Conservation (phyloP, 92 coral and sea anemone species). For the Parazoanthus darwini region DNA sequence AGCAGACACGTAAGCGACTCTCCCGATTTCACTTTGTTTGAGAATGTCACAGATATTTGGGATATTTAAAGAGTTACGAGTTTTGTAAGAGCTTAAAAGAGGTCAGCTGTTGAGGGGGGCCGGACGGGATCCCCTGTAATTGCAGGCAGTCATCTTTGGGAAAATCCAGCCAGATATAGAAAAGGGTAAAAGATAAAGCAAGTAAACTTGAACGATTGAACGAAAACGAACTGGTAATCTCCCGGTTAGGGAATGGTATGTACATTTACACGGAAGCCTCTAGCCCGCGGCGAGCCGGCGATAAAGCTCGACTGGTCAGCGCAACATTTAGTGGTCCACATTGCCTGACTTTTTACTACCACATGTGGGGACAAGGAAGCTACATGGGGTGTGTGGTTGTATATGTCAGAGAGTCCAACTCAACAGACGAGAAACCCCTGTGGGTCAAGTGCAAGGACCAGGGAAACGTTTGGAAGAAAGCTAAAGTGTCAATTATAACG, state of each 20-base stretch:
- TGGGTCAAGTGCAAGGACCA: conserved; percentile 33
- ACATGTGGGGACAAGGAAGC: background rate
- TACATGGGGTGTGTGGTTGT: conserved; percentile 31
- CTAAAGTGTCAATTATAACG: background rate
- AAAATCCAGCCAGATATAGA: too few species aligned
- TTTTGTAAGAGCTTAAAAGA: too few species aligned
- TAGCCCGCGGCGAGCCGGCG: background rate
- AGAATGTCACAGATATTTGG: too few species aligned
- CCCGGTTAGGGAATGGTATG: background rate
- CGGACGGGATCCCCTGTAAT: too few species aligned
- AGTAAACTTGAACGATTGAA: too few species aligned
- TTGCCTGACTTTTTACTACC: conserved; percentile 24
- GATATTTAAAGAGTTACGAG: too few species aligned
- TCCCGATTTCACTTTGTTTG: too few species aligned
- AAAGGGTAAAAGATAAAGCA: too few species aligned
- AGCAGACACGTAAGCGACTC: too few species aligned
- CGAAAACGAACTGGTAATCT: background rate
- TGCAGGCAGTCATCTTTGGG: too few species aligned
- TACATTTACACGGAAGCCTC: conserved; percentile 25
- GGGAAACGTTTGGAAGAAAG: conserved; percentile 17
- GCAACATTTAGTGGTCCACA: background rate
- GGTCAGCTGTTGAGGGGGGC: too few species aligned
- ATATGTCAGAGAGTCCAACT: background rate
- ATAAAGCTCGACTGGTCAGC: conserved; percentile 24
- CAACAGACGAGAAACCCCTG: background rate